Evolutionary conservation across 2,888 invertebrate species (phyloP), one percentile per base, ranked within the genome.

Genomic region (Eulithis testata): DNA sequence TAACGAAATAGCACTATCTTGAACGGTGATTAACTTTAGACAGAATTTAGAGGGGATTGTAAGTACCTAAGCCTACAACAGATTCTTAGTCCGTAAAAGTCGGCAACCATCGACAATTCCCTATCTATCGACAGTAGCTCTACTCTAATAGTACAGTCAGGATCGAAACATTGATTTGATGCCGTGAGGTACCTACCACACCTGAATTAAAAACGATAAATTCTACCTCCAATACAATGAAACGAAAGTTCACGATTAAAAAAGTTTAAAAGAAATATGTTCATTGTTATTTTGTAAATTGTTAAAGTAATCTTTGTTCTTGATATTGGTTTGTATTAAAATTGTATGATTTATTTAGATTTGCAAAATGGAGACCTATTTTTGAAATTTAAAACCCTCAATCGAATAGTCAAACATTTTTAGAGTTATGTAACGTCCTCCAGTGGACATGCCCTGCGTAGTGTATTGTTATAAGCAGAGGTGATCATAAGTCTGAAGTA

Each of bases 151-250:
- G 64, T 70, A 21, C 21, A 66, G 62, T 60, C 72, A 82, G 84
- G 80, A 81, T 81, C 84, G 82, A 83, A 86, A 83, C 86, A 85
- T 86, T 88, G 84, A 84, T 88, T 85, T 86, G 84, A 85, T 84
- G 79, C 76, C 79, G 84, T 75, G 81, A 76, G 82, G 79, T 76
- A 77, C n/a, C n/a, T n/a, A n/a, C 74, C 74, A 79, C 84, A 82
- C 81, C 83, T 81, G 87, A 89, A 91, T 91, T 89, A 90, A 91
- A 90, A 90, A 88, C 90, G 80, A 91, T 91, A 91, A 91, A 91
- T 91, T 86, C 77, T 76, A n/a, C 36, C 72, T 70, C 68, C 66
- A 53, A 60, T 61, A 76, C 76, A 79, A 79, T 79, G 75, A 80
- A 74, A 69, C 69, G 63, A 70, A 76, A 78, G 76, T 80, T 77